A percentile compares a stretch with the other conserved stretches of the same genome.
These are phyloP conservation scores for Lepus timidus DNA, from an alignment of 2,113 vertebrate species.

Conservation along the genomic window DNA sequence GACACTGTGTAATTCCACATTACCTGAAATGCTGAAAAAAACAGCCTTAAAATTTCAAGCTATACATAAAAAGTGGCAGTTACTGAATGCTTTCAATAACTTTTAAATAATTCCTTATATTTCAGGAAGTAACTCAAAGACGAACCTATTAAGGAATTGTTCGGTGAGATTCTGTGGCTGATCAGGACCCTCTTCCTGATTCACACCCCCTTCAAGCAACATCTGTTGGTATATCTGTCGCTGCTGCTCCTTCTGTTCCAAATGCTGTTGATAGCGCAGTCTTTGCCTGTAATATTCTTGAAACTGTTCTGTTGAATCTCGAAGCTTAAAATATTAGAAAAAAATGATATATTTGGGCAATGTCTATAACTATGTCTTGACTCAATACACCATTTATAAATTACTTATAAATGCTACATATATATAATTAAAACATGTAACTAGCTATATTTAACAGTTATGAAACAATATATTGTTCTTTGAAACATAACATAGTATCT, in stretches of 20 bases:
- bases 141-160: slow-evolving; percentile 96
- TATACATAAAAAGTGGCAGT: slow-evolving; percentile 9
- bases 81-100: background rate
- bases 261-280: slow-evolving; percentile 97
- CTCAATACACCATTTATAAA: background rate
- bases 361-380: background rate
- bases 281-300: slow-evolving; percentile 98
- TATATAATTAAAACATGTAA: slow-evolving; percentile 31
- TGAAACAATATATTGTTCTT: slow-evolving; percentile 47
- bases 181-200: slow-evolving; percentile 91
- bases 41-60: slow-evolving; percentile 43
- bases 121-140: slow-evolving; percentile 55
- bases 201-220: slow-evolving; percentile 97
- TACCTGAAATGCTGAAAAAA: slow-evolving; percentile 47
- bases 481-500: slow-evolving; percentile 34
- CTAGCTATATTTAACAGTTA: slow-evolving; percentile 42
- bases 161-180: slow-evolving; percentile 96
- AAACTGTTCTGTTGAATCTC: slow-evolving; percentile 96
- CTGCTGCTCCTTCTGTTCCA: slow-evolving; percentile 99
- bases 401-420: too few relatives aligned
- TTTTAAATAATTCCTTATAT: slow-evolving; percentile 19
- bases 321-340: slow-evolving; percentile 89
- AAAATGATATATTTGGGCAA: slow-evolving; percentile 49
- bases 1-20: background rate
- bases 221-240: slow-evolving; percentile 98